Evolutionary conservation across 1,140 invertebrate genomes (phyloP).

Genomic region (Philopotamus ludificatus): DNA sequence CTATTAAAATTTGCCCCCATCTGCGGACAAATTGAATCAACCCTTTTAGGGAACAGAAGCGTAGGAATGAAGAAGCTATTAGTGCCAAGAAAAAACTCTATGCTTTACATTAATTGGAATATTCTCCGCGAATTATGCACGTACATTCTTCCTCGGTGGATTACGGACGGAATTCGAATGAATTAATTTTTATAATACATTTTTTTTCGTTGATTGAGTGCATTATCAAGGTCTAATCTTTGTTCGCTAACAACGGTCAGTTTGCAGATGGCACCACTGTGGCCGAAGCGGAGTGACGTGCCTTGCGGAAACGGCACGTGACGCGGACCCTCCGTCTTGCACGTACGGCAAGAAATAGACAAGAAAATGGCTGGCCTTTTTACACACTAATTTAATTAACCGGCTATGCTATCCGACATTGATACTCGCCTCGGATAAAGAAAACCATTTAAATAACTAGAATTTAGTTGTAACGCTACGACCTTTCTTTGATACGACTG

Average conservation of each 20-base stretch:
- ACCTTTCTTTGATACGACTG: too few species aligned
- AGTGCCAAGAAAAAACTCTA: slow-evolving; percentile 6
- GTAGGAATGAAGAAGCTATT: slow-evolving; percentile 27
- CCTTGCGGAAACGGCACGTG: slow-evolving; percentile 29
- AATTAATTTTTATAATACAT: too few species aligned
- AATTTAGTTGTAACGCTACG: too few species aligned
- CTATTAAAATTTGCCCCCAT: slow-evolving; percentile 40
- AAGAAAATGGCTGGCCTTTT: background rate
- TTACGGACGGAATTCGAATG: too few species aligned
- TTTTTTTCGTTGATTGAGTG: too few species aligned
- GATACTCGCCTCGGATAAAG: slow-evolving; percentile 30
- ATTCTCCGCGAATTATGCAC: too few species aligned
- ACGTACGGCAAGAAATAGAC: background rate
- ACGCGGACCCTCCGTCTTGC: slow-evolving; percentile 8
- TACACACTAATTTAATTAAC: slow-evolving; percentile 4
- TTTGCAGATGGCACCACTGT: slow-evolving; percentile 32
- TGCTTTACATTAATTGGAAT: too few species aligned
- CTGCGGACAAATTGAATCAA: slow-evolving; percentile 41
- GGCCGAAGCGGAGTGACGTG: slow-evolving; percentile 26
- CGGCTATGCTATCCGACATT: background rate
- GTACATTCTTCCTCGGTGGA: too few species aligned
- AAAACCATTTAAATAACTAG: too few species aligned
- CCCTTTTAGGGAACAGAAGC: slow-evolving; percentile 29
- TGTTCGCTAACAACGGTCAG: too few species aligned
- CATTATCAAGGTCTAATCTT: too few species aligned